phyloP scores from a whole-genome alignment of 1,140 invertebrate species.

The Drosophila pachea region DNA sequence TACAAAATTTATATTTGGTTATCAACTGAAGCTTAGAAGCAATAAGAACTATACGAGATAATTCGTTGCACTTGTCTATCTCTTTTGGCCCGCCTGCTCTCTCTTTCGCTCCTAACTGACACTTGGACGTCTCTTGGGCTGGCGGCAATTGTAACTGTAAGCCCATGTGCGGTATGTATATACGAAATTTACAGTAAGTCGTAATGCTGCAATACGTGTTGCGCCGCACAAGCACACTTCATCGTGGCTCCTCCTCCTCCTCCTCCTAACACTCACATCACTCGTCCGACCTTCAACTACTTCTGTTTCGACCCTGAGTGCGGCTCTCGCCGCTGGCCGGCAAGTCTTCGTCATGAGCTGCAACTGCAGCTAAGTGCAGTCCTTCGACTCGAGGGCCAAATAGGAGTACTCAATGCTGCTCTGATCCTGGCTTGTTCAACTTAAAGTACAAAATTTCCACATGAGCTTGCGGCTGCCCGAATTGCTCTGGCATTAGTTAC shows the following conservation, averaged over 20 bases:
- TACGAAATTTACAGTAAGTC: background rate
- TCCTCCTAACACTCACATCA: too few species aligned
- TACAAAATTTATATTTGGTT: too few species aligned
- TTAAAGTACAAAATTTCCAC: too few species aligned
- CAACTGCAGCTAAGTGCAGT: constrained; percentile 14
- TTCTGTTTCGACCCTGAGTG: background rate
- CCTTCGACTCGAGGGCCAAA: constrained; percentile 9
- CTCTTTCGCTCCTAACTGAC: background rate
- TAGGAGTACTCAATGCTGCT: constrained; percentile 11
- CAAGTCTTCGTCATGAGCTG: background rate
- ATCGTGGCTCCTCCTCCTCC: constrained; percentile 1
- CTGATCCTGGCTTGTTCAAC: background rate
- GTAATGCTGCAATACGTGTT: constrained; percentile 16
- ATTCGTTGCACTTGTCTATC: too few species aligned
- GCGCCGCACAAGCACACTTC: constrained; percentile 4
- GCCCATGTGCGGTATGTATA: background rate
- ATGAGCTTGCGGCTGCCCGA: constrained; percentile 3
- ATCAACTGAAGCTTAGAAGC: too few species aligned
- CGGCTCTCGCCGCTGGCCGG: background rate
- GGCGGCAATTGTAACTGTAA: too few species aligned
- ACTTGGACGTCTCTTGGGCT: background rate
- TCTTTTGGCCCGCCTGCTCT: too few species aligned
- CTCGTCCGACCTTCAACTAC: constrained; percentile 14
- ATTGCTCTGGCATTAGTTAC: background rate
- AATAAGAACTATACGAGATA: too few species aligned